These are phyloP conservation scores for Rugalucina vietnamica DNA, from an alignment of 2,888 invertebrate species.

Conservation along the genomic window DNA sequence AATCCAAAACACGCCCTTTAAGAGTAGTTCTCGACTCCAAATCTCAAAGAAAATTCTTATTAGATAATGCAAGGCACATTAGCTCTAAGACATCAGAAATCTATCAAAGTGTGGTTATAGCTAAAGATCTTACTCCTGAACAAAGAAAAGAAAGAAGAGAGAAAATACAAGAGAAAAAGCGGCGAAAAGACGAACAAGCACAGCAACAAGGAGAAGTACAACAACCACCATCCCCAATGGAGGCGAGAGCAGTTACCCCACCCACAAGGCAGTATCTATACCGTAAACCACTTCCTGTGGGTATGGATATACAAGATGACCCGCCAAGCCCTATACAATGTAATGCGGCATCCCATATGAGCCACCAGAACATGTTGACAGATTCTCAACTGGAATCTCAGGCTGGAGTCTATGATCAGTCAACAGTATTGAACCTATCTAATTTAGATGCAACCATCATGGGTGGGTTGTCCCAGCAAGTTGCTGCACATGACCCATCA, in stretches of 20 bases:
- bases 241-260: background rate
- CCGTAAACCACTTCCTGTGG: background rate
- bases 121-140: background rate
- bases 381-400: background rate
- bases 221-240: background rate
- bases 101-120: background rate
- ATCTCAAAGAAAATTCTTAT: background rate
- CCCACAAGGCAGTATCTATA: background rate
- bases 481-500: no score
- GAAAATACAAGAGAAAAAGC: background rate
- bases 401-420: background rate
- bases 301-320: background rate
- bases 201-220: background rate
- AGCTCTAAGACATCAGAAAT: background rate
- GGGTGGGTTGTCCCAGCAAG: no score
- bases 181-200: background rate
- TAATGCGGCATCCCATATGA: background rate
- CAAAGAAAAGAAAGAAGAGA: background rate
- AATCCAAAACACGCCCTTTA: background rate
- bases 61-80: background rate
- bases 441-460: no score
- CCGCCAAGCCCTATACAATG: background rate
- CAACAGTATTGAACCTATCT: no score
- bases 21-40: background rate
- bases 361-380: background rate